Percentiles rank a stretch among this genome's conserved stretches.
phyloP scores from a whole-genome alignment of 2,113 vertebrate species.

The Thomomys bottae region DNA sequence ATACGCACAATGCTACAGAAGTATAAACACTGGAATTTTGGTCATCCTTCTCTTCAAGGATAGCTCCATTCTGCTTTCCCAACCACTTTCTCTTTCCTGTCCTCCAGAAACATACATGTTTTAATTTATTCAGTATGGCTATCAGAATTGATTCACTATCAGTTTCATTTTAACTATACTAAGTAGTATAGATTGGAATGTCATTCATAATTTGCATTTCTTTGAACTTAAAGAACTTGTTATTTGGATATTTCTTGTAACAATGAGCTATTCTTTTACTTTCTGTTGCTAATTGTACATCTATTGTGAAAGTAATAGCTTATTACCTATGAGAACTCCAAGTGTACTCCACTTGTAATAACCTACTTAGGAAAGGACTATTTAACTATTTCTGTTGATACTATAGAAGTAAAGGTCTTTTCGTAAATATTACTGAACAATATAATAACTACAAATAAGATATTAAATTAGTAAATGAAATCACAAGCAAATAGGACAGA shows the following conservation, averaged over 20 bases:
- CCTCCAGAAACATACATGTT: background rate
- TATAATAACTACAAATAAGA: background rate
- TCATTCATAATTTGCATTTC: conserved; percentile 20
- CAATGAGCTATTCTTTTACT: conserved; percentile 13
- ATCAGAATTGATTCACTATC: background rate
- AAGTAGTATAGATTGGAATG: background rate
- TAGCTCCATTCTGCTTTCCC: conserved; percentile 21
- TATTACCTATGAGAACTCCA: background rate
- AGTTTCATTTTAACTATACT: background rate
- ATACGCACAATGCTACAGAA: background rate
- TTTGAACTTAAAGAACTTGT: background rate
- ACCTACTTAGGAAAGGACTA: too few relatives aligned
- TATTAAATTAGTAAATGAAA: background rate
- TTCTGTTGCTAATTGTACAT: background rate
- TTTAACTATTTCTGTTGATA: too few relatives aligned
- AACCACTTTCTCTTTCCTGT: background rate
- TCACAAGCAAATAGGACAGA: too few relatives aligned
- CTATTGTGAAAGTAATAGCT: background rate
- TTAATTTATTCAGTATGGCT: background rate
- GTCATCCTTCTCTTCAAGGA: background rate
- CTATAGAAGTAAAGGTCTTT: too few relatives aligned
- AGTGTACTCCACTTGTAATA: background rate
- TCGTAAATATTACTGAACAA: too few relatives aligned
- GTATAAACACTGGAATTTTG: background rate
- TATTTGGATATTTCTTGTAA: background rate